A percentile compares a stretch with the other conserved stretches of the same genome.
Conservation (phyloP, 2,888 invertebrate species). For the Phlogophora meticulosa region DNA sequence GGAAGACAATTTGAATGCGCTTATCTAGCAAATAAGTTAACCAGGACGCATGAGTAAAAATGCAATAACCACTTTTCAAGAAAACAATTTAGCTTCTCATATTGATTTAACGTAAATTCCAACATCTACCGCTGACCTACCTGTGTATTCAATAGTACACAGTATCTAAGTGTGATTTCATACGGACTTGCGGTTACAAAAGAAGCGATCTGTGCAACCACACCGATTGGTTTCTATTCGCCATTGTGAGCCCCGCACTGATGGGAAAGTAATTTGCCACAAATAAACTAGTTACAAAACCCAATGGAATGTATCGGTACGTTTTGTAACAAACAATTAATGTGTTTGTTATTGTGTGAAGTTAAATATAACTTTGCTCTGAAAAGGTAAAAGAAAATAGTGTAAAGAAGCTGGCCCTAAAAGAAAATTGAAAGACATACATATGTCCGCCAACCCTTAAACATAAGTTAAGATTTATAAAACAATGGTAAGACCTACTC, state of each 20-base stretch:
- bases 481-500: too few relatives aligned
- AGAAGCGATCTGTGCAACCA: slow-evolving; percentile 81
- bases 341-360: slow-evolving; percentile 41
- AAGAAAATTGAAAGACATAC: not conserved
- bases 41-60: not conserved
- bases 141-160: slow-evolving; percentile 51
- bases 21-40: too few relatives aligned
- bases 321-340: slow-evolving; percentile 69
- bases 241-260: slow-evolving; percentile 68
- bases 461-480: too few relatives aligned
- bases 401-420: not conserved
- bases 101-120: slow-evolving; percentile 41
- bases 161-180: slow-evolving; percentile 73
- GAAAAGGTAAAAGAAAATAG: not conserved
- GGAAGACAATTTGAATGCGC: too few relatives aligned
- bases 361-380: not conserved
- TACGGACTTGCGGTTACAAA: slow-evolving; percentile 81
- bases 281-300: slow-evolving; percentile 72
- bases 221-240: slow-evolving; percentile 79
- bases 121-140: slow-evolving; percentile 46
- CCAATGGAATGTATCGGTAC: slow-evolving; percentile 68
- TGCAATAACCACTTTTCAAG: not conserved
- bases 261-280: slow-evolving; percentile 80
- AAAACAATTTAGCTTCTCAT: slow-evolving; percentile 2
- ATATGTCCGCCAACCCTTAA: too few relatives aligned